Evolutionary conservation across 2,797 vertebrate genomes (phyloP).

Genomic region (Enteromius fasciolatus): DNA sequence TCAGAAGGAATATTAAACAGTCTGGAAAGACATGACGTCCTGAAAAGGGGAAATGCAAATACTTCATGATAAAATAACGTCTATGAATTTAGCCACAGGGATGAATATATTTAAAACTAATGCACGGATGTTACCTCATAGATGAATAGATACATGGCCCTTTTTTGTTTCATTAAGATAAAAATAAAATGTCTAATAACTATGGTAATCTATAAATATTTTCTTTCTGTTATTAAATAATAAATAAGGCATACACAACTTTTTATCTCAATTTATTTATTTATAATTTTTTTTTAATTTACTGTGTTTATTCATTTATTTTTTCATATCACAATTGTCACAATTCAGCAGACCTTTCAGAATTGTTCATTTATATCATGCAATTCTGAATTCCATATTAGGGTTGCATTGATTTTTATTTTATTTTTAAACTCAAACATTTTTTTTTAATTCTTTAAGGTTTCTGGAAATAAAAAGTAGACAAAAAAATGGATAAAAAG

Average conservation of each 20-base stretch:
- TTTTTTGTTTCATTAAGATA: not conserved
- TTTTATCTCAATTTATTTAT: not conserved
- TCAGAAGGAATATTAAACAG: slow-evolving; percentile 2
- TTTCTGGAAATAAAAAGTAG: no score
- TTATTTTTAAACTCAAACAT: no score
- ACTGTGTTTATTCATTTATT: no score
- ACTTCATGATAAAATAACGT: slow-evolving; percentile 4
- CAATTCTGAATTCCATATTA: no score
- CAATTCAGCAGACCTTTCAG: not conserved
- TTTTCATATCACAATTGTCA: not conserved
- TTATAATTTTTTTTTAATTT: no score
- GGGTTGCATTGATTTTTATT: no score
- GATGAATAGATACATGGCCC: not conserved
- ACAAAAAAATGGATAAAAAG: no score
- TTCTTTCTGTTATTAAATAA: not conserved
- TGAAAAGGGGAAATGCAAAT: slow-evolving; percentile 27
- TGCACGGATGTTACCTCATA: not conserved
- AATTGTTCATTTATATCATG: not conserved
- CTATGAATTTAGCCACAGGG: slow-evolving; percentile 25
- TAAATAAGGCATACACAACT: not conserved
- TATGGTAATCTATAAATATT: not conserved
- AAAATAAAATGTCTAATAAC: not conserved
- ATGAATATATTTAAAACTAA: slow-evolving; percentile 28
- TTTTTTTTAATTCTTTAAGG: no score
- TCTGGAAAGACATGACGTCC: slow-evolving; percentile 23